Evolutionary conservation across 2,888 invertebrate species (phyloP), one percentile per base, ranked within the genome.

Genomic region (Willowsia nigromaculata): DNA sequence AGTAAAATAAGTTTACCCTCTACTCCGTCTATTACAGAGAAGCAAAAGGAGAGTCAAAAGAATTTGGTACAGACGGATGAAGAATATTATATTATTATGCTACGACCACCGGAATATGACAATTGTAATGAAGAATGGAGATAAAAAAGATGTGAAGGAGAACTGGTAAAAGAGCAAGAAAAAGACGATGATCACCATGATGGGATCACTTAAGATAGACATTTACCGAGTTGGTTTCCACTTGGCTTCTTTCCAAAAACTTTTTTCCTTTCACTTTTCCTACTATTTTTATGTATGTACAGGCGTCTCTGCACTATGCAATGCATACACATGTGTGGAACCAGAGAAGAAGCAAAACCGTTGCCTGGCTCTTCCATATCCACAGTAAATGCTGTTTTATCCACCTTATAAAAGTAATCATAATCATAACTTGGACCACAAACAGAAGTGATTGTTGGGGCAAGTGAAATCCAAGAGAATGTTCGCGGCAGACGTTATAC

Each of bases 171-270:
- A 56, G 56, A 59, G 40, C 56, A 47, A 59, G 59, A 59, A 81
- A 81, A 82, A 22, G 81, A 18, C 25, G 71, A 82, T 59, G 84
- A 84, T 80, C 68, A 89, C 78, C 80, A 81, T 89, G 80, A 89
- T 85, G 89, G 85, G 89, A 89, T 89, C 85, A 74, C 85, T 89
- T 89, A 85, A 85, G 84, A 84, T 68, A 74, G 89, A 85, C 88
- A 85, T 85, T 88, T 85, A 68, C 83, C 85, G 85, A 85, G 89
- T 84, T 89, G 78, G 78, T 89, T 89, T 89, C 80, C 71, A 85
- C 59, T 89, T 89, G 89, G 89, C 80, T 85, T 85, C 81, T 33
- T 40, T 89, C 89, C 89, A 89, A 81, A 87, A 80, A 65, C 65
- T 78, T 78, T 85, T 47, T 27, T 62, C 74, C 33, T 43, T 62